These are phyloP conservation scores for Pavo muticus DNA, from an alignment of 2,113 vertebrate genomes.

Conservation along the genomic window DNA sequence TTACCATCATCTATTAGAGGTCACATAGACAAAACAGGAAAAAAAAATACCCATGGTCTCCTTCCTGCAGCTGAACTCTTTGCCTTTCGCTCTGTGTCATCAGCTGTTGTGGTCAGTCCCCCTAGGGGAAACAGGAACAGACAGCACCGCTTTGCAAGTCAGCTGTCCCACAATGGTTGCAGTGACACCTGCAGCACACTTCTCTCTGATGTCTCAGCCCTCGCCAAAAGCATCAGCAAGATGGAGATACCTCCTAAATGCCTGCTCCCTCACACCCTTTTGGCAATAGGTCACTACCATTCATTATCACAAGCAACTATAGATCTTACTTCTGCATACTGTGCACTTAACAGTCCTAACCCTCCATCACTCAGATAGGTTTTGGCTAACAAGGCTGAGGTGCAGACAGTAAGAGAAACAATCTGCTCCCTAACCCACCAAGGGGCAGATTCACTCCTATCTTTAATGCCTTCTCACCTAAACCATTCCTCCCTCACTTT, in stretches of 20 bases:
- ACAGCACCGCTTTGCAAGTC: neutral
- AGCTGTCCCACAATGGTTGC: fast-evolving
- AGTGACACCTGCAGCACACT: fast-evolving
- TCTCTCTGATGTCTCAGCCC: neutral
- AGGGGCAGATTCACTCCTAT: fast-evolving
- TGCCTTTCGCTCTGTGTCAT: constrained; percentile 40
- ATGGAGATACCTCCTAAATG: neutral
- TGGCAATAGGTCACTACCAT: neutral
- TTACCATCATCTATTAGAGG: neutral
- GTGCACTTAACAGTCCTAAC: neutral
- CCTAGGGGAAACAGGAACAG: fast-evolving
- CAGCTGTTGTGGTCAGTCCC: constrained; percentile 29
- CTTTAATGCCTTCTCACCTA: neutral
- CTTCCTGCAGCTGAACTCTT: constrained; percentile 31
- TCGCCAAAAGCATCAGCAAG: neutral
- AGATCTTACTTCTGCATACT: fast-evolving
- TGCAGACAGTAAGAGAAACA: neutral
- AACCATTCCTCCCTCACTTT: neutral
- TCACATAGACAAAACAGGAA: neutral
- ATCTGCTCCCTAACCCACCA: neutral
- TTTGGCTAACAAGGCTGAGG: neutral
- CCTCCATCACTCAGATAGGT: neutral
- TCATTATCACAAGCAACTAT: neutral
- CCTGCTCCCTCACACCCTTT: neutral
- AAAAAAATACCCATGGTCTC: neutral